A percentile compares a stretch with the other conserved stretches of the same genome.
phyloP scores from a whole-genome alignment of 2,888 invertebrate species.

The Agrochola circellaris region DNA sequence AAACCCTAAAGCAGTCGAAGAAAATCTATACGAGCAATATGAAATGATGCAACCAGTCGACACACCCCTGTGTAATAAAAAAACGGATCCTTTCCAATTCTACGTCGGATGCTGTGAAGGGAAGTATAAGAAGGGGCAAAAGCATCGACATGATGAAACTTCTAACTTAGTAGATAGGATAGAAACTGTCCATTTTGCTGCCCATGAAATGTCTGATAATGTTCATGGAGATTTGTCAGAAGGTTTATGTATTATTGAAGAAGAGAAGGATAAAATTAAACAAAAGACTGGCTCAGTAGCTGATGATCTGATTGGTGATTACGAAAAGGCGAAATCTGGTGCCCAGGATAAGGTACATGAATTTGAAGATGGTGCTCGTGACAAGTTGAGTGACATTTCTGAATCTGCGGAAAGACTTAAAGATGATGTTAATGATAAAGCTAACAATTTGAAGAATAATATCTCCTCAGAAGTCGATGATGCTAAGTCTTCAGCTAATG shows the following conservation, averaged over 20 bases:
- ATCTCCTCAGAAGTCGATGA: slow-evolving; percentile 74
- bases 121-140: slow-evolving; percentile 79
- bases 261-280: slow-evolving; percentile 83
- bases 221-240: slow-evolving; percentile 77
- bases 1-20: slow-evolving; percentile 71
- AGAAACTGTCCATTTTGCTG: slow-evolving; percentile 85
- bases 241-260: slow-evolving; percentile 78
- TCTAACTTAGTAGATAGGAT: slow-evolving; percentile 84
- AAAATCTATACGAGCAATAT: slow-evolving; percentile 84
- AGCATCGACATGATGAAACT: slow-evolving; percentile 86
- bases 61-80: slow-evolving; percentile 79
- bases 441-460: slow-evolving; percentile 73
- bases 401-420: slow-evolving; percentile 75
- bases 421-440: slow-evolving; percentile 72
- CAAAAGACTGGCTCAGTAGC: slow-evolving; percentile 76
- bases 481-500: slow-evolving; percentile 73
- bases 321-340: slow-evolving; percentile 73
- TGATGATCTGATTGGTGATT: slow-evolving; percentile 77
- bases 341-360: slow-evolving; percentile 74
- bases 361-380: slow-evolving; percentile 70
- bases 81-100: slow-evolving; percentile 83
- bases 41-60: slow-evolving; percentile 87
- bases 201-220: slow-evolving; percentile 82
- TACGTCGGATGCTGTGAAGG: slow-evolving; percentile 84
- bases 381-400: slow-evolving; percentile 74